Percentiles rank a stretch among this genome's conserved stretches.
These are phyloP conservation scores for Lepidurus couesii DNA, from an alignment of 1,140 invertebrate genomes.

Conservation along the genomic window DNA sequence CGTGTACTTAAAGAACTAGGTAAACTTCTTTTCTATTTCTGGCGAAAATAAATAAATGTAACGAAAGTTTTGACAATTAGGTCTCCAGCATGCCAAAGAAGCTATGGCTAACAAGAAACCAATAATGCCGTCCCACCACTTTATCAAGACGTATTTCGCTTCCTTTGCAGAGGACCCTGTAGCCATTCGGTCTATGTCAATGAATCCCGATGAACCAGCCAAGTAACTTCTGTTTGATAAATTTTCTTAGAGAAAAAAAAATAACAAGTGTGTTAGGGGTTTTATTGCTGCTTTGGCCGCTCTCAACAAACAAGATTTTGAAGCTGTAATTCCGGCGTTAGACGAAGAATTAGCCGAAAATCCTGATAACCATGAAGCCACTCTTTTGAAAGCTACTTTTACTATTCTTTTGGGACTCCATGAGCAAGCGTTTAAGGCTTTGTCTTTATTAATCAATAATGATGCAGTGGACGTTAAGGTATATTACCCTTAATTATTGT, in stretches of 20 bases:
- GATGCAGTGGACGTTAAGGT: slow-evolving; percentile 52
- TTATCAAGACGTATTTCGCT: slow-evolving; percentile 74
- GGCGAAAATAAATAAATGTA: neutral
- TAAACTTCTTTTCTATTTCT: slow-evolving; percentile 45
- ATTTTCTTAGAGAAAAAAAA: slow-evolving; percentile 33
- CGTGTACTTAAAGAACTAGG: slow-evolving; percentile 71
- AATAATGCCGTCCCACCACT: slow-evolving; percentile 71
- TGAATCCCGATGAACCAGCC: neutral
- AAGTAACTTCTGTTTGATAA: slow-evolving; percentile 27
- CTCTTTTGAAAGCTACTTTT: slow-evolving; percentile 75
- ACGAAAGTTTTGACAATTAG: slow-evolving; percentile 41
- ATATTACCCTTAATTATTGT: slow-evolving; percentile 30
- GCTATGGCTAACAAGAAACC: slow-evolving; percentile 61
- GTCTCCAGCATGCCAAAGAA: slow-evolving; percentile 63
- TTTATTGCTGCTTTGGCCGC: slow-evolving; percentile 60
- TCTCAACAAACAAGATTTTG: slow-evolving; percentile 64
- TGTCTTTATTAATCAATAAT: slow-evolving; percentile 57
- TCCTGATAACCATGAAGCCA: slow-evolving; percentile 55
- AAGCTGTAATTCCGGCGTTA: slow-evolving; percentile 72
- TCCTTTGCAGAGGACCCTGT: slow-evolving; percentile 81
- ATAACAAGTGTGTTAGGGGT: slow-evolving; percentile 44
- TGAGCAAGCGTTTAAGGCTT: slow-evolving; percentile 63
- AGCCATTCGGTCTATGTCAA: slow-evolving; percentile 30
- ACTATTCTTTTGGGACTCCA: slow-evolving; percentile 67
- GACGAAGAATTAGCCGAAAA: slow-evolving; percentile 44